Evolutionary conservation across 1,140 invertebrate genomes (phyloP), one percentile per base, ranked within the genome.

Genomic region (Nephotettix cincticeps): DNA sequence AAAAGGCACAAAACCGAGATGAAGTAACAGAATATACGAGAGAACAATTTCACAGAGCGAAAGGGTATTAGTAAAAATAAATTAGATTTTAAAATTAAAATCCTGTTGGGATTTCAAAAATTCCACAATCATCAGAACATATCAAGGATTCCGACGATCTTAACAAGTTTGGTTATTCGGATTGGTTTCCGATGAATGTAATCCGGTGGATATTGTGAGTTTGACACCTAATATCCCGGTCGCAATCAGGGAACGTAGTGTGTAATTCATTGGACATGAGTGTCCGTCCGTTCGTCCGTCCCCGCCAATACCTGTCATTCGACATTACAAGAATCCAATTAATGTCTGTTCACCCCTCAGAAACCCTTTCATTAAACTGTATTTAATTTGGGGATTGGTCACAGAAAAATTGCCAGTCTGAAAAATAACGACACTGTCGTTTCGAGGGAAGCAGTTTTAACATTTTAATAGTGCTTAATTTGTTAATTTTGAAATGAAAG

Each of bases 281-380:
- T 61, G 32, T 36, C 32, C 32, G 32, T 36, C 32, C 32, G 56
- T 27, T 21, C 28, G 32, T 36, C 32, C 32, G 32, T 36, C 32
- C 32, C 32, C 32, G 14, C 32, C 32, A 36, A 61, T 61, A 61
- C 56, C 56, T 61, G 56, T 61, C 56, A 61, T 61, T 25, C 6
- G 25, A 61, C 56, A 29, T 61, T 61, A 61, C 56, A 61, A 61
- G 56, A 61, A 61, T 61, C 56, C 56, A 61, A 61, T 61, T 61
- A 61, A 61, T 27, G 56, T 61, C 56, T 19, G 21, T 19, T n/a
- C 47, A n/a, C 47, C 21, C 47, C 6, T 51, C 56, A 27, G 23
- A 21, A 61, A 11, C 21, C 25, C 27, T 61, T 61, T 61, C 56
- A 29, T 27, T 61, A 61, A 61, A 61, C 27, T 21, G 21, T 51